phyloP scores from a whole-genome alignment of 2,888 invertebrate genomes.

The Conchocele bisecta region DNA sequence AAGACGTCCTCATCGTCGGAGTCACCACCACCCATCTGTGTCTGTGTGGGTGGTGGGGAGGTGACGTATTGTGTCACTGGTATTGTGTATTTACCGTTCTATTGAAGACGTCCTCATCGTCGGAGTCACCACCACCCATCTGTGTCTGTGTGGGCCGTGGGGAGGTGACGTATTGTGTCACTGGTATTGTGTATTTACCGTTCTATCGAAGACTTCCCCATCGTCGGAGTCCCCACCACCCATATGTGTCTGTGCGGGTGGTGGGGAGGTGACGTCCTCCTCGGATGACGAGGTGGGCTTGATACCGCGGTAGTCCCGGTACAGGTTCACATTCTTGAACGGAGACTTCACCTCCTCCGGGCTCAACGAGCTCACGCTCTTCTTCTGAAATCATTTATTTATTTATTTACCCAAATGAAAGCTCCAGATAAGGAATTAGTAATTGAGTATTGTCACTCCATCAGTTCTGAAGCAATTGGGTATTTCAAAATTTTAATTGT shows the following conservation, averaged over 20 bases:
- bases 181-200: too few relatives aligned
- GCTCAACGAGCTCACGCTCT: conserved; percentile 41
- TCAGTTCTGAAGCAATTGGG: too few relatives aligned
- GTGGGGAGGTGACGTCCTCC: conserved; percentile 60
- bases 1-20: conserved; percentile 67
- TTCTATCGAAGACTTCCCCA: conserved; percentile 60
- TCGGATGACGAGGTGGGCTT: conserved; percentile 66
- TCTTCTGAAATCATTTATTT: conserved; percentile 45
- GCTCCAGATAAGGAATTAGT: too few relatives aligned
- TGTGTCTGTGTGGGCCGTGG: too few relatives aligned
- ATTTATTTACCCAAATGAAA: too few relatives aligned
- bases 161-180: too few relatives aligned
- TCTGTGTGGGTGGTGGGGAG: too few relatives aligned
- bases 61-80: not conserved
- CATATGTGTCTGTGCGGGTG: conserved; percentile 59
- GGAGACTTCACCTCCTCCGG: conserved; percentile 59
- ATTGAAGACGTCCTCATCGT: not conserved
- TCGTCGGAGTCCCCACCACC: conserved; percentile 65
- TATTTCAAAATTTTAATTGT: too few relatives aligned
- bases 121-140: not conserved
- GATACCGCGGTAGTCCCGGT: conserved; percentile 77
- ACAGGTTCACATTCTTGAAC: conserved; percentile 74
- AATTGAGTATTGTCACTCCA: too few relatives aligned
- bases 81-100: not conserved
- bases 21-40: conserved; percentile 60